Percentiles rank a stretch among this genome's conserved stretches.
Evolutionary conservation across 2,888 invertebrate species (phyloP).

Genomic region (Eupithecia abbreviata): DNA sequence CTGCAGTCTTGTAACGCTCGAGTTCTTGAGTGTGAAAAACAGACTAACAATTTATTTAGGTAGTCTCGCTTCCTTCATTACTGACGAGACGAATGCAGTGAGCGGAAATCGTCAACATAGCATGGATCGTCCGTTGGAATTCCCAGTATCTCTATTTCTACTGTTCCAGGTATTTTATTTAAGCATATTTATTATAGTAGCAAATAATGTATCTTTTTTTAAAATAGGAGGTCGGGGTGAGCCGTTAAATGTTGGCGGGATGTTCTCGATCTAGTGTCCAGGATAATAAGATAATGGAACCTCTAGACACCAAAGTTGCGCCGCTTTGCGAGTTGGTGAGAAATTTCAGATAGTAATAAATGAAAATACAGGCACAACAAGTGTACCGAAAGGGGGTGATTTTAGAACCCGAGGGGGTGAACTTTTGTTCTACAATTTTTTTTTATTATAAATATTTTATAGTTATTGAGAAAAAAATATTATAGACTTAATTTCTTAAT

Average conservation of each 20-base stretch:
- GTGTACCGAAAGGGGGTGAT: too few relatives aligned
- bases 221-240: background rate
- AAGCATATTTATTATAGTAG: too few relatives aligned
- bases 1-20: slow-evolving; percentile 21
- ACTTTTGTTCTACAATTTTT: too few relatives aligned
- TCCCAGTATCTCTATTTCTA: background rate
- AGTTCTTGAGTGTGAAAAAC: slow-evolving; percentile 42
- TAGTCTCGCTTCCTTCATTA: slow-evolving; percentile 55
- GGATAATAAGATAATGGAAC: background rate
- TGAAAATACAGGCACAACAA: too few relatives aligned
- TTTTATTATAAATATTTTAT: too few relatives aligned
- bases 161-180: background rate
- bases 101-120: slow-evolving; percentile 49
- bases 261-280: background rate
- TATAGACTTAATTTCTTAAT: too few relatives aligned
- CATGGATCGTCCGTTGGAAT: slow-evolving; percentile 39
- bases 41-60: slow-evolving; percentile 56
- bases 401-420: too few relatives aligned
- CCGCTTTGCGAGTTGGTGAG: too few relatives aligned
- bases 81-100: slow-evolving; percentile 53
- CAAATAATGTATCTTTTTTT: background rate
- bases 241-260: background rate
- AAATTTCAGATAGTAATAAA: too few relatives aligned
- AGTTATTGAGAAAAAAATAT: too few relatives aligned
- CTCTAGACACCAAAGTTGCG: background rate